Conservation (phyloP, 37 sponge, comb jelly and placozoan species). For the Tethya wilhelma region DNA sequence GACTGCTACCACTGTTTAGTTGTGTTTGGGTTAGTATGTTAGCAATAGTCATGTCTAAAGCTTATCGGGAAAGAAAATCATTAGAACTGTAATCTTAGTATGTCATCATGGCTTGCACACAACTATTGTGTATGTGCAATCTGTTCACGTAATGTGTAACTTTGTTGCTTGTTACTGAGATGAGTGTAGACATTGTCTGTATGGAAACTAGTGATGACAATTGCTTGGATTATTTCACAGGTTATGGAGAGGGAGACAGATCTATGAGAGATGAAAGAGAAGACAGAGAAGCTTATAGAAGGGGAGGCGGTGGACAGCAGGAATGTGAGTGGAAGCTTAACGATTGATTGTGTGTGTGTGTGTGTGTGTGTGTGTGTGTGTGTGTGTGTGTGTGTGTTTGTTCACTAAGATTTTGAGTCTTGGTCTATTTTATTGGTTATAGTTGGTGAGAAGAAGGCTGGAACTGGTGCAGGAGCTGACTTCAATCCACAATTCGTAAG, state of each 20-base stretch:
- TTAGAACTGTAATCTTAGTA: no score
- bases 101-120: no score
- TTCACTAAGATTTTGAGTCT: not conserved
- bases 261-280: conserved; percentile 62
- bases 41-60: no score
- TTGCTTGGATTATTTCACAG: not conserved
- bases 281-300: conserved; percentile 72
- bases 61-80: no score
- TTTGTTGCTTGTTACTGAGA: not conserved
- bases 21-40: no score
- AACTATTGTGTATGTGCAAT: no score
- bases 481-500: conserved; percentile 78
- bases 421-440: not conserved
- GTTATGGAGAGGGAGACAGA: conserved; percentile 51
- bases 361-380: no score
- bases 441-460: conserved; percentile 44
- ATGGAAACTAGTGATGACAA: not conserved
- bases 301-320: conserved; percentile 10
- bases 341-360: no score
- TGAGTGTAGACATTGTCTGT: not conserved
- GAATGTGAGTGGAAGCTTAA: not conserved
- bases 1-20: no score
- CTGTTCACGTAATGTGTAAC: no score
- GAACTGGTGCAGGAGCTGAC: conserved; percentile 48
- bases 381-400: no score